Conservation (phyloP, 2,113 vertebrate genomes). For the Mohoua ochrocephala region DNA sequence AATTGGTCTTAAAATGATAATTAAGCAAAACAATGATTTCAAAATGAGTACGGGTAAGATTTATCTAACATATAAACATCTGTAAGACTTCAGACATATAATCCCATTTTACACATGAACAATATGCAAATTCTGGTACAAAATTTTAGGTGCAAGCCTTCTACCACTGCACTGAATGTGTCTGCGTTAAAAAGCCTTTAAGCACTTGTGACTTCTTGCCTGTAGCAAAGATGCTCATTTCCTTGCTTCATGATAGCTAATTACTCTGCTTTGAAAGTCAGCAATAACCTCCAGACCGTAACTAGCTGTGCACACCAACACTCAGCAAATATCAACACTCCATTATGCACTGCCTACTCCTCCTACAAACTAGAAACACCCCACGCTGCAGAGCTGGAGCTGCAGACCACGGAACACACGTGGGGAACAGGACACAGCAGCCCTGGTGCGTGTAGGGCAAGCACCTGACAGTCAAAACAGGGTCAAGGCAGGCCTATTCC, state of each 20-base stretch:
- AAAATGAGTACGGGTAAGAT: not conserved
- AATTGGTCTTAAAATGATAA: not conserved
- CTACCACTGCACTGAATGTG: not conserved
- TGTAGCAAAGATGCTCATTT: not conserved
- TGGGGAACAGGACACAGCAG: not conserved
- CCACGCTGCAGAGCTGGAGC: not conserved
- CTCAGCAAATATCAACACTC: not conserved
- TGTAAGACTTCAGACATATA: not conserved
- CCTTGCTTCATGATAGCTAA: not conserved
- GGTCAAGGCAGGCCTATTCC: not conserved
- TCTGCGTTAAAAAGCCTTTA: not conserved
- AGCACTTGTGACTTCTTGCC: not conserved
- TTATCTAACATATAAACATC: not conserved
- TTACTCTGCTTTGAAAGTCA: not conserved
- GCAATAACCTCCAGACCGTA: not conserved
- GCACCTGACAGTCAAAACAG: not conserved
- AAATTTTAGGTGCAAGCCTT: not conserved
- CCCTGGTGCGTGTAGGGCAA: fast-evolving
- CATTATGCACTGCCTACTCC: not conserved
- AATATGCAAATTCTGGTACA: not conserved
- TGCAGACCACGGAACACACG: fast-evolving
- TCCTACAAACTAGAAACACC: not conserved
- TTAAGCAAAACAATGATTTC: not conserved
- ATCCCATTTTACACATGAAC: not conserved
- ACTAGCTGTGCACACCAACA: not conserved